These are phyloP conservation scores for Cassiopea xamachana DNA, from an alignment of 30 jellyfish, hydroid and myxozoan genomes.

Conservation along the genomic window DNA sequence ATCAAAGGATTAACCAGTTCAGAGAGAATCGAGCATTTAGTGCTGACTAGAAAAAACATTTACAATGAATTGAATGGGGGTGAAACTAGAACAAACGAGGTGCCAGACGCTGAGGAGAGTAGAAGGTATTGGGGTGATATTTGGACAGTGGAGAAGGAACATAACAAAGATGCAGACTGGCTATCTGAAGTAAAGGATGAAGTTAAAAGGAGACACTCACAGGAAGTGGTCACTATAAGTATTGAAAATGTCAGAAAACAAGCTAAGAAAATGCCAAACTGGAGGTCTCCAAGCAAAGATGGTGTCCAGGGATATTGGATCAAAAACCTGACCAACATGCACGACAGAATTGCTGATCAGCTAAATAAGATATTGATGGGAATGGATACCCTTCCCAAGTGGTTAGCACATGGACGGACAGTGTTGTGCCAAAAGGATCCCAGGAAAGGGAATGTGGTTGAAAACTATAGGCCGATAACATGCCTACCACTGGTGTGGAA, in stretches of 20 bases:
- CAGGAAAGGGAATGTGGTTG: no score
- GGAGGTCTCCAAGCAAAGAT: no score
- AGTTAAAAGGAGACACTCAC: conserved; percentile 51
- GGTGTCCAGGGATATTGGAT: no score
- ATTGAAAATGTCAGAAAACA: conserved; percentile 40
- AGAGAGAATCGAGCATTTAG: no score
- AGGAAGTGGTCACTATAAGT: conserved; percentile 62
- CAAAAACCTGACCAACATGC: no score
- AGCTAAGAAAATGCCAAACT: not conserved
- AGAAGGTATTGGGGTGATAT: conserved; percentile 11
- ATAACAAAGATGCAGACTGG: conserved; percentile 41
- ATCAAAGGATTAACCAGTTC: no score
- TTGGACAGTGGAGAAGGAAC: conserved; percentile 14
- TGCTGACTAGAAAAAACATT: no score
- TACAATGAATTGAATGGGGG: conserved; percentile 17
- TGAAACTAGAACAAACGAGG: conserved; percentile 57
- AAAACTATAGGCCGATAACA: no score
- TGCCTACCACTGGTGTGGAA: no score
- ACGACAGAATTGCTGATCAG: no score
- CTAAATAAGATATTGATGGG: no score
- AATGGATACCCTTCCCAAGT: conserved; percentile 19
- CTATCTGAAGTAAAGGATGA: conserved; percentile 50
- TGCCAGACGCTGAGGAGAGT: conserved; percentile 63
- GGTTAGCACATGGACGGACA: conserved; percentile 45
- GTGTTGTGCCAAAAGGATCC: no score